These are phyloP conservation scores for Lophius piscatorius DNA, from an alignment of 2,113 vertebrate species.

Conservation along the genomic window DNA sequence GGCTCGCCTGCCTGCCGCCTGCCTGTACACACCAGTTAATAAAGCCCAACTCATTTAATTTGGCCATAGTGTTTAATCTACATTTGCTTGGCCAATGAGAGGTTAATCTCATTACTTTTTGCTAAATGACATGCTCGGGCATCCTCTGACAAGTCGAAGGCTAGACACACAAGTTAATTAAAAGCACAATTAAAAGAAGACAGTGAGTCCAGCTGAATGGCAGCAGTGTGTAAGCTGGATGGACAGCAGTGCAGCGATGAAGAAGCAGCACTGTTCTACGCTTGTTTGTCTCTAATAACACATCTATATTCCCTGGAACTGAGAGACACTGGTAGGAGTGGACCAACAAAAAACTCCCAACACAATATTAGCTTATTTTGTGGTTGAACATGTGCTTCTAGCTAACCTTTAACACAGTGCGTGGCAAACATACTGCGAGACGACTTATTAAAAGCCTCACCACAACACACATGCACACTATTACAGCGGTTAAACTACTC, in stretches of 20 bases:
- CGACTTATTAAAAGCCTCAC: conserved; percentile 66
- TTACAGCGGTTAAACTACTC: conserved; percentile 71
- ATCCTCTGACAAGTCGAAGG: conserved; percentile 60
- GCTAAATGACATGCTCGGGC: conserved; percentile 69
- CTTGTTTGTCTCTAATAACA: conserved; percentile 47
- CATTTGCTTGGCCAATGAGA: conserved; percentile 66
- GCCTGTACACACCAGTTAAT: conserved; percentile 59
- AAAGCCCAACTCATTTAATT: conserved; percentile 65
- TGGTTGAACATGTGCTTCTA: conserved; percentile 68
- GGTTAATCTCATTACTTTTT: conserved; percentile 71
- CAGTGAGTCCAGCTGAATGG: conserved; percentile 45
- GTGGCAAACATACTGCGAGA: conserved; percentile 73
- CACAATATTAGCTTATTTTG: conserved; percentile 33
- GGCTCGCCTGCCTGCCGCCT: conserved; percentile 60
- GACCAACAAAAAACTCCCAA: conserved; percentile 32
- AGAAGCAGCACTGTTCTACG: conserved; percentile 18
- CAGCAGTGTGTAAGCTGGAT: conserved; percentile 42
- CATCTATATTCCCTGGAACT: conserved; percentile 40
- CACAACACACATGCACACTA: conserved; percentile 61
- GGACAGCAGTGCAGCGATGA: conserved; percentile 28
- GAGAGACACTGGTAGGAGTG: conserved; percentile 19
- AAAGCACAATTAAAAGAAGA: conserved; percentile 75
- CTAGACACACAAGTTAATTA: conserved; percentile 73
- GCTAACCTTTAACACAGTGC: conserved; percentile 50
- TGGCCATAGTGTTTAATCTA: conserved; percentile 66